Percentiles rank a stretch among this genome's conserved stretches.
Evolutionary conservation across 2,113 vertebrate genomes (phyloP).

Genomic region (Elephas maximus): DNA sequence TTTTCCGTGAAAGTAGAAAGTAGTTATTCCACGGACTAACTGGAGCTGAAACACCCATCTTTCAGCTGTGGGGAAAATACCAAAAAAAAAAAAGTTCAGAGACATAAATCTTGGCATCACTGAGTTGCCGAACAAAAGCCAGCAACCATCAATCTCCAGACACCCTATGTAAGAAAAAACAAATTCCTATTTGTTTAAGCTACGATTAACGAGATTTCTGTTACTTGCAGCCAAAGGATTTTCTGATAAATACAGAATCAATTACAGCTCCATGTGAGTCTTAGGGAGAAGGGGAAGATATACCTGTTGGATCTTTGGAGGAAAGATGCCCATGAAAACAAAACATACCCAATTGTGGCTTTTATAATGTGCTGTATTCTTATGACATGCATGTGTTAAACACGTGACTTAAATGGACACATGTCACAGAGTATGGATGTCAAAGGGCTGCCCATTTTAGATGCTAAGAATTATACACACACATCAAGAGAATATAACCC

Average conservation of each 20-base stretch:
- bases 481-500: slow-evolving; percentile 83
- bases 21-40: background rate
- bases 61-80: slow-evolving; percentile 25
- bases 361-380: background rate
- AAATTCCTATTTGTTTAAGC: background rate
- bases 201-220: background rate
- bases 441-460: background rate
- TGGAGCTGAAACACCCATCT: background rate
- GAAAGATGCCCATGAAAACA: slow-evolving; percentile 40
- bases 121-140: slow-evolving; percentile 9
- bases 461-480: slow-evolving; percentile 79
- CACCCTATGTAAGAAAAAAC: background rate
- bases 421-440: background rate
- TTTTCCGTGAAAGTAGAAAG: slow-evolving; percentile 5
- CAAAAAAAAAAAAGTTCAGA: slow-evolving; percentile 1
- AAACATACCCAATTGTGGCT: slow-evolving; percentile 1
- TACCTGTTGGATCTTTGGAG: background rate
- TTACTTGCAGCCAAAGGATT: background rate
- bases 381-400: background rate
- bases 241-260: background rate
- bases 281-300: background rate
- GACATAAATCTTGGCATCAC: background rate
- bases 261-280: background rate
- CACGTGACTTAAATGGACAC: background rate
- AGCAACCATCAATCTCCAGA: background rate